These are phyloP conservation scores for Callorhinus ursinus DNA, from an alignment of 2,113 vertebrate genomes.

Conservation along the genomic window DNA sequence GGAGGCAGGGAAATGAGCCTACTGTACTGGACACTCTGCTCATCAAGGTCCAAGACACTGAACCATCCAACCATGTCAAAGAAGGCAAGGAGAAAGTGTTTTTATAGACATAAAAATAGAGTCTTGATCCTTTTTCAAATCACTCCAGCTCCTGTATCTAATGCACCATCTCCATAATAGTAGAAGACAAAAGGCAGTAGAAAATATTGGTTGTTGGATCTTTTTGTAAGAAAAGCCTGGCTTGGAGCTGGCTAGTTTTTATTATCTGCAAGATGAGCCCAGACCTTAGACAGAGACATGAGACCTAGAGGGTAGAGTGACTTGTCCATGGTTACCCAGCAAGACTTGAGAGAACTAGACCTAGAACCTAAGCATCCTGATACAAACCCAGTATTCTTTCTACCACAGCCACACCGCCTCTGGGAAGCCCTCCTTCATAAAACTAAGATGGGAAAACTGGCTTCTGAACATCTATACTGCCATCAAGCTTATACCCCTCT, in stretches of 20 bases:
- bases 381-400: background rate
- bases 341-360: background rate
- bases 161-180: background rate
- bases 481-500: background rate
- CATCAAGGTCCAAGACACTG: background rate
- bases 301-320: background rate
- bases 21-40: background rate
- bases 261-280: background rate
- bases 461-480: background rate
- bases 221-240: background rate
- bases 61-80: background rate
- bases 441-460: background rate
- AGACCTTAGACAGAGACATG: background rate
- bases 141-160: background rate
- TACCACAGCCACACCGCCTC: background rate
- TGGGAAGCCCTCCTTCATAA: background rate
- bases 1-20: background rate
- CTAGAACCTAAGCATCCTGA: background rate
- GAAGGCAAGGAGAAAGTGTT: background rate
- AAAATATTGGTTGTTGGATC: background rate
- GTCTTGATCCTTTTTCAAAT: constrained; percentile 8
- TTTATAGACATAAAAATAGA: background rate
- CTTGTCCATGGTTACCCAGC: background rate
- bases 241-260: background rate
- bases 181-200: background rate